A percentile compares a stretch with the other conserved stretches of the same genome.
These are phyloP conservation scores for Trimorus sp. DNA, from an alignment of 2,888 invertebrate genomes.

Conservation along the genomic window DNA sequence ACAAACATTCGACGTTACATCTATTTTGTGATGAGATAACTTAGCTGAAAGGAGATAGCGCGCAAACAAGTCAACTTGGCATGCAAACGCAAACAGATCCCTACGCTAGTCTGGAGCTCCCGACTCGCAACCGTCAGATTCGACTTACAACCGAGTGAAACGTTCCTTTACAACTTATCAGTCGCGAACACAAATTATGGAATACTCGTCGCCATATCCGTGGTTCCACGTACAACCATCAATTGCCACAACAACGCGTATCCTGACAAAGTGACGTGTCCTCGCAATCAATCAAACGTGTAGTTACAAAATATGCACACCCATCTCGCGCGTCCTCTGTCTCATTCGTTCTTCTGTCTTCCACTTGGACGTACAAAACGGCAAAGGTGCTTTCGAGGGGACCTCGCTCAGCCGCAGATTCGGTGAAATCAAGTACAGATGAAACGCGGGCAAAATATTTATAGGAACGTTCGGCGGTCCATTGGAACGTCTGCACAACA, in stretches of 20 bases:
- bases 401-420: slow-evolving; percentile 23
- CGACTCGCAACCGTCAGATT: too few species aligned
- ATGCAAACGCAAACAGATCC: background rate
- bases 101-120: background rate
- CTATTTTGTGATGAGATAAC: background rate
- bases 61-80: background rate
- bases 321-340: background rate
- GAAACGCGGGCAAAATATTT: slow-evolving; percentile 26
- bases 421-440: slow-evolving; percentile 35
- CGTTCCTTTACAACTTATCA: slow-evolving; percentile 2
- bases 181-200: too few species aligned
- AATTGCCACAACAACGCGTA: slow-evolving; percentile 53
- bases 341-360: background rate
- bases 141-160: background rate
- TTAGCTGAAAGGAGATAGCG: background rate
- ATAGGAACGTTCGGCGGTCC: too few species aligned
- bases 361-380: background rate
- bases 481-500: too few species aligned
- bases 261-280: slow-evolving; percentile 8
- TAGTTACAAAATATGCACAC: slow-evolving; percentile 44
- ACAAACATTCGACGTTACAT: slow-evolving; percentile 59
- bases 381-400: background rate
- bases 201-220: slow-evolving; percentile 10
- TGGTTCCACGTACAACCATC: slow-evolving; percentile 56
- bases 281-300: slow-evolving; percentile 32